Base-by-base conservation (phyloP, 2,888 invertebrate genomes). In the Netelia inedita region DNA sequence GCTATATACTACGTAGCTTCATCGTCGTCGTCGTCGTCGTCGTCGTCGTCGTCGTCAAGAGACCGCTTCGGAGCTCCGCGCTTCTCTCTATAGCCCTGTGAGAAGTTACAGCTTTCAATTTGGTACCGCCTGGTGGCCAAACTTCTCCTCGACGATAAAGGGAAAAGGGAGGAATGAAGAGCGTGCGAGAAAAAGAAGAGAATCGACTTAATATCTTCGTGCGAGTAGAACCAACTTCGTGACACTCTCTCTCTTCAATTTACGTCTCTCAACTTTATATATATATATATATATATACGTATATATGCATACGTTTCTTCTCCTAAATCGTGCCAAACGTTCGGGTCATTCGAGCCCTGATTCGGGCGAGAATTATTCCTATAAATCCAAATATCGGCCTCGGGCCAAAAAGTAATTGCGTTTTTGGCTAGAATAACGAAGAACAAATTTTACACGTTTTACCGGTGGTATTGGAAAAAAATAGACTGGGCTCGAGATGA, bases 101-200 rank as follows among this genome's bases (percentile, higher is more conserved):
- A 90, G 89, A 81, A 91, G 90, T 91, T 91, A 90, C 91, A 89
- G 89, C 89, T 91, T 91, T 91, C 91, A 91, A 91, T 91, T 91
- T 91, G 88, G 91, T 89, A 87, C 88, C 83, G 89, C 89, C 90
- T 65, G 78, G 55, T 73, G 69, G 43, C 63, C 65, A 46, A 79
- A 66, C 79, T 79, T 72, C 16, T 35, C 53, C 57, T 72, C 41
- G 53, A 16, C 78, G 78, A 73, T 86, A 87, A 74, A 79, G 71
- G 59, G 69, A 68, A 74, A 86, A 74, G 75, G 71, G 59, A 65
- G 63, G 74, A 86, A 75, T 53, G 57, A 79, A 81, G 73, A 71
- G 71, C 71, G 28, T 65, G 59, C 74, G 75, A 75, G 72, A 73
- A 78, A 55, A 50, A 72, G 50, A 50, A 69, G 68, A 69, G 69